phyloP scores from a whole-genome alignment of 2,888 invertebrate genomes.

The Ctenicera cuprea region DNA sequence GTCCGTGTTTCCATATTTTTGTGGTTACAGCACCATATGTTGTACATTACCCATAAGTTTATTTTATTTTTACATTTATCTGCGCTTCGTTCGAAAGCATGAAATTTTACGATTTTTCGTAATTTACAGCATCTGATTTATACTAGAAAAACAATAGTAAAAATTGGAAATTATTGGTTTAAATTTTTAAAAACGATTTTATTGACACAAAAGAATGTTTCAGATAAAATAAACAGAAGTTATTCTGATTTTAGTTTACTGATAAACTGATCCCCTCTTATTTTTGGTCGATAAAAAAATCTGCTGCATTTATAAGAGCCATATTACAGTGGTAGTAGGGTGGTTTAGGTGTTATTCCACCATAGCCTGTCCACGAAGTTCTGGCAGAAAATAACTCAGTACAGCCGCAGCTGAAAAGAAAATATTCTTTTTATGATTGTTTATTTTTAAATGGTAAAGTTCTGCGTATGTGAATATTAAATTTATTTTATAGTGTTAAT shows the following conservation, averaged over 20 bases:
- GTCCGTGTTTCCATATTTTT: conserved; percentile 21
- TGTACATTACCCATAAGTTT: conserved; percentile 51
- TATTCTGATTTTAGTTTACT: neutral
- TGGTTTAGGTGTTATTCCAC: conserved; percentile 55
- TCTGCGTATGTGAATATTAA: conserved; percentile 14
- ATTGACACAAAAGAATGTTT: neutral
- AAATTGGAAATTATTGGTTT: neutral
- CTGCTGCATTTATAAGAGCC: no score
- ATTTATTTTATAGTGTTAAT: conserved; percentile 11
- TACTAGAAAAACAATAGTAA: neutral
- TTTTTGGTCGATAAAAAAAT: no score
- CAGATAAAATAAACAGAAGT: neutral
- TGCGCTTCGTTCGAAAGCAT: neutral
- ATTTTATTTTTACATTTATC: conserved; percentile 52
- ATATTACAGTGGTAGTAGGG: no score
- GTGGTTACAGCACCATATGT: conserved; percentile 51
- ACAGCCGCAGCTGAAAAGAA: conserved; percentile 59
- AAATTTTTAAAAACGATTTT: conserved; percentile 1
- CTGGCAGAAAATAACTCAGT: conserved; percentile 60
- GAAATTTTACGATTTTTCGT: conserved; percentile 2
- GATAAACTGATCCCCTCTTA: no score
- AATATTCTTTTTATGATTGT: conserved; percentile 5
- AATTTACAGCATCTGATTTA: neutral
- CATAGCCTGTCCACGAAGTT: conserved; percentile 59
- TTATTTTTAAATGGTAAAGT: neutral